Evolutionary conservation across 92 coral and sea anemone species (phyloP), one percentile per base, ranked within the genome.

Genomic region (Epizoanthus illoricatus): DNA sequence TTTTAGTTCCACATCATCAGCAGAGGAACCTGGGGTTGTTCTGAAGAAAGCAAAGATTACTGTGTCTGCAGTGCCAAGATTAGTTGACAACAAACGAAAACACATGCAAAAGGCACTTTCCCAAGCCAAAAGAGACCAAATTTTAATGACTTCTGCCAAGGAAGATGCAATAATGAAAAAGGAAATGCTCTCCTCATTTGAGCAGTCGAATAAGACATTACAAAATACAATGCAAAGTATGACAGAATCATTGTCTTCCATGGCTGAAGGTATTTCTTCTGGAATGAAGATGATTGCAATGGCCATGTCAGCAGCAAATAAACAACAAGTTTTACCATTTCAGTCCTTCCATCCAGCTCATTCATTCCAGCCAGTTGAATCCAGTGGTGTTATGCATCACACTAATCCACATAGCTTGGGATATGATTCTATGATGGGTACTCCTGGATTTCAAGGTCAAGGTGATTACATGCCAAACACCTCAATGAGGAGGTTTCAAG

Each of bases 241-340:
- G 80, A 82, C 79, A 13, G 86, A 69, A 18, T 82, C 79, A 69
- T 67, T 82, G 69, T 24, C 86, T 69, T 19, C 52, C 21, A 69
- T 82, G 79, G 86, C 79, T 18, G 86, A 82, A 82, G 79, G 86
- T 4, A 82, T 71, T 82, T 69, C 86, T 7, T 6, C 75, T 68
- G 86, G 86, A 16, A 82, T 82, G 79, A 82, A 76, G 86, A 82
- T 82, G 79, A 69, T 70, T 59, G 86, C 86, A 11, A 82, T 58
- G 79, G 86, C 79, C 7, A 82, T 82, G 81, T 40, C 84, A 3
- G 74, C 63, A 24, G 59, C 74, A 67, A 45, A 70, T 40, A 72
- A 80, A 39, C 75, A 66, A 43, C 75, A 66, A 41, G 59, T 10
- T 67, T 61, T 40, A 60, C 36, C 36, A 28, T 28, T 28, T 28